phyloP scores from a whole-genome alignment of 2,888 invertebrate genomes.

The Eupithecia subumbrata region DNA sequence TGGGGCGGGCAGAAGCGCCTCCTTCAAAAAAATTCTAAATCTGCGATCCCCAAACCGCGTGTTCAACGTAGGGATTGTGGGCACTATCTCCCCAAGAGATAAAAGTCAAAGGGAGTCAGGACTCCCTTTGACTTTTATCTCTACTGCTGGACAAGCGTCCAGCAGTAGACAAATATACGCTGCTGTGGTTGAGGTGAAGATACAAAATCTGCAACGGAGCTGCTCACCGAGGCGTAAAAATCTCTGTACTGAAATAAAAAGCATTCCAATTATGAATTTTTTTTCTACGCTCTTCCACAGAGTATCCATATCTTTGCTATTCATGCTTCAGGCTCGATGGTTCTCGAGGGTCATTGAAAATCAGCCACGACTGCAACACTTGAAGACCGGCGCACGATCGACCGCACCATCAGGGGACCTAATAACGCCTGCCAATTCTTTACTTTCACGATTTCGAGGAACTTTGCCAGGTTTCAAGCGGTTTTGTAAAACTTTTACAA shows the following conservation, averaged over 20 bases:
- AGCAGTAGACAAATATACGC: too few relatives aligned
- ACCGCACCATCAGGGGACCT: constrained; percentile 16
- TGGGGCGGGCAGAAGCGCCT: too few relatives aligned
- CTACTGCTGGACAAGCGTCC: too few relatives aligned
- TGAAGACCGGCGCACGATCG: constrained; percentile 21
- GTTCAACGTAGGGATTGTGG: too few relatives aligned
- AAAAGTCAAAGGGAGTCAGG: too few relatives aligned
- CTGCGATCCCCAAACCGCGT: too few relatives aligned
- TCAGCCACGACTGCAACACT: constrained; percentile 11
- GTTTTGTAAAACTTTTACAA: neutral
- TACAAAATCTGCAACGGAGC: too few relatives aligned
- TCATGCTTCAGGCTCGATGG: neutral
- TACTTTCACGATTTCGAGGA: constrained; percentile 14
- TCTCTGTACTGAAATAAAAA: neutral
- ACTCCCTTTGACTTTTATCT: too few relatives aligned
- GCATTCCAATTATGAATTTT: neutral
- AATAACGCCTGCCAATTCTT: constrained; percentile 18
- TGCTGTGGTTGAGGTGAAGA: too few relatives aligned
- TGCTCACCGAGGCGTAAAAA: too few relatives aligned
- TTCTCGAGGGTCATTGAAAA: neutral
- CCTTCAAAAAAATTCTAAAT: too few relatives aligned
- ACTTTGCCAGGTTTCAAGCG: constrained; percentile 8
- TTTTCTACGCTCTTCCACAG: neutral
- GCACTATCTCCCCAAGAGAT: too few relatives aligned
- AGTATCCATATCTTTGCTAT: neutral